Conservation (phyloP, 2,113 vertebrate genomes). For the Ptyas mucosa region DNA sequence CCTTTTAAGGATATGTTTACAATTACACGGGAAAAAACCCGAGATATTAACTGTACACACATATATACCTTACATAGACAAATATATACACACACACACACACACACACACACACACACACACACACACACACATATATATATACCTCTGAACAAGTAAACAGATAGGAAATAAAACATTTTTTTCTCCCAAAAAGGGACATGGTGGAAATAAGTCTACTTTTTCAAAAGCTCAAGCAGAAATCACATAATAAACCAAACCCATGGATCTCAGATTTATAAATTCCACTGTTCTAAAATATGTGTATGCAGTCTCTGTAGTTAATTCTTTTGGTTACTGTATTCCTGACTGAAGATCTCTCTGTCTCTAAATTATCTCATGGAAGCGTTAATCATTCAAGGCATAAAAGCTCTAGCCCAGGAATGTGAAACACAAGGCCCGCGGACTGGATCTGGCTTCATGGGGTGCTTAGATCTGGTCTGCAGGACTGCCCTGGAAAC, state of each 20-base stretch:
- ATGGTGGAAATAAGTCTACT: neutral
- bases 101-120: too few species aligned
- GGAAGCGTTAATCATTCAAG: neutral
- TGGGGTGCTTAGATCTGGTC: too few species aligned
- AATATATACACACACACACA: too few species aligned
- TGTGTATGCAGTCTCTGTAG: neutral
- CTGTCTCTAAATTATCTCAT: neutral
- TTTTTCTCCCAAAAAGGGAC: neutral
- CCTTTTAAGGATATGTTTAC: too few species aligned
- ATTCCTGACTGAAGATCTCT: neutral
- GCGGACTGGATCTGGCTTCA: too few species aligned
- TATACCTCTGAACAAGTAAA: neutral
- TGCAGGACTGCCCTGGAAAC: too few species aligned
- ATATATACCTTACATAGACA: too few species aligned
- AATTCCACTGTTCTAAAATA: neutral
- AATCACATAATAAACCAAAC: neutral
- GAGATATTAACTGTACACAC: too few species aligned
- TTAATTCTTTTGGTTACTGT: neutral
- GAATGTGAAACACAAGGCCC: too few species aligned
- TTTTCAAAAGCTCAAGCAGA: neutral
- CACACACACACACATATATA: too few species aligned
- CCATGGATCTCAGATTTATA: neutral
- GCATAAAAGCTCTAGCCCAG: neutral
- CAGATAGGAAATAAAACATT: neutral
- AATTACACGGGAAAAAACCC: too few species aligned